Conservation (phyloP, 2,113 vertebrate genomes). For the Theristicus caerulescens region DNA sequence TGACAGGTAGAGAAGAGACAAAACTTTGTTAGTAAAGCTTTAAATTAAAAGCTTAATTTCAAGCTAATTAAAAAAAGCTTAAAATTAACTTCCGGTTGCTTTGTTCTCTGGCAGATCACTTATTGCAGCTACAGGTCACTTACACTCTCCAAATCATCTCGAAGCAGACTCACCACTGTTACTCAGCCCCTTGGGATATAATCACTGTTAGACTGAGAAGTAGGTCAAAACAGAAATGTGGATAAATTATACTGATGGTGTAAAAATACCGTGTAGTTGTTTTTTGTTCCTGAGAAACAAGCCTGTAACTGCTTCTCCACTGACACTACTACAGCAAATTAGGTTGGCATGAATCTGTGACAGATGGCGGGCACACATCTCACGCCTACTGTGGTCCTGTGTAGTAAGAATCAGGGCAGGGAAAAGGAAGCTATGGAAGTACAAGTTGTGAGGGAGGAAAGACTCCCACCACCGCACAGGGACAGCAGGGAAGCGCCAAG, state of each 20-base stretch:
- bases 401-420: neutral
- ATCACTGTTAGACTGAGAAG: conserved; percentile 25
- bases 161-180: neutral
- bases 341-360: neutral
- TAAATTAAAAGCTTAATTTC: conserved; percentile 7
- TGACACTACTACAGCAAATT: neutral
- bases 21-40: neutral
- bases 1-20: neutral
- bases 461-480: neutral
- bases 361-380: conserved; percentile 33
- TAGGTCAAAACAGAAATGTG: conserved; percentile 9
- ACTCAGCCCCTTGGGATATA: neutral
- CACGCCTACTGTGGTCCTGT: neutral
- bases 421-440: neutral
- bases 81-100: neutral
- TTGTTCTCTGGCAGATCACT: conserved; percentile 25
- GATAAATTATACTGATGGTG: neutral
- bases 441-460: neutral
- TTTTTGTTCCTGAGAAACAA: conserved; percentile 25
- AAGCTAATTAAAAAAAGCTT: conserved; percentile 8
- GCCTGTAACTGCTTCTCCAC: neutral
- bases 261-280: neutral
- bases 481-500: neutral
- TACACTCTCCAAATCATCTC: neutral
- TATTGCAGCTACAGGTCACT: neutral